phyloP scores from a whole-genome alignment of 2,797 vertebrate species.

The Paguma larvata region DNA sequence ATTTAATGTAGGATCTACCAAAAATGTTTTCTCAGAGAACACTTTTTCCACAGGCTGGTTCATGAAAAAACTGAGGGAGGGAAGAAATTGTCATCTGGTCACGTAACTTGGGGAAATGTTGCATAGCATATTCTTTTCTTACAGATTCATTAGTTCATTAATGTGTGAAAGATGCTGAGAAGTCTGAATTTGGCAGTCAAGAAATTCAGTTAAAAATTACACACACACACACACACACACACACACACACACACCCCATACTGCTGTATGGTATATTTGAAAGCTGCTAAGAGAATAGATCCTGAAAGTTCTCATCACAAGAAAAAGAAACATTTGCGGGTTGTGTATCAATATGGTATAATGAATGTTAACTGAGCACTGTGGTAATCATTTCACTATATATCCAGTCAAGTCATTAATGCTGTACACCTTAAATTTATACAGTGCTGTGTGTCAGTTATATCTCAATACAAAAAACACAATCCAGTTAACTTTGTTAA shows the following conservation, averaged over 20 bases:
- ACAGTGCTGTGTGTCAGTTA: background rate
- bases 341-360: background rate
- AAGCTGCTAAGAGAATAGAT: background rate
- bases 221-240: background rate
- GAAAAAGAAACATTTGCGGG: background rate
- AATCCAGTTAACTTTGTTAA: slow-evolving; percentile 13
- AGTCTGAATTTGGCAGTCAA: background rate
- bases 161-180: background rate
- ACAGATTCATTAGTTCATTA: background rate
- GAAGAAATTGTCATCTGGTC: background rate
- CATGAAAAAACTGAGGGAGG: background rate
- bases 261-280: background rate
- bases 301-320: background rate
- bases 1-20: background rate
- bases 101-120: slow-evolving; percentile 30
- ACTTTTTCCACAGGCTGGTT: background rate
- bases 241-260: background rate
- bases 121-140: background rate
- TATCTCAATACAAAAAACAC: background rate
- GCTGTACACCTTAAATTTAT: background rate
- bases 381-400: background rate
- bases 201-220: background rate
- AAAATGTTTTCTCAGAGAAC: background rate
- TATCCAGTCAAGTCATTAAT: background rate
- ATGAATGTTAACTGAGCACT: background rate